These are phyloP conservation scores for Poeciliopsis turneri DNA, from an alignment of 2,797 vertebrate species.

Conservation along the genomic window DNA sequence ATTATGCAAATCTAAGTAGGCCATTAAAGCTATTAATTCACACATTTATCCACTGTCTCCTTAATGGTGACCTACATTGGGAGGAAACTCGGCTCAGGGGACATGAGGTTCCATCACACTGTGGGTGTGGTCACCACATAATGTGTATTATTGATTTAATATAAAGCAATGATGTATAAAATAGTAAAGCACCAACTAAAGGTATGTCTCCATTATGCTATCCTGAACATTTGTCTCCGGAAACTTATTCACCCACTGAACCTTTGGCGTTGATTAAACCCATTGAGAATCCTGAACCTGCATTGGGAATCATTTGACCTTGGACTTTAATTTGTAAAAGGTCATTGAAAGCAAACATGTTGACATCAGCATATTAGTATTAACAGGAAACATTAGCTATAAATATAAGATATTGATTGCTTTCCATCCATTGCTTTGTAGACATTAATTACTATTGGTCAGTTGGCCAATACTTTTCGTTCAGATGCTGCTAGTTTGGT, in stretches of 20 bases:
- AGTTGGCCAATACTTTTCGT: neutral
- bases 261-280: neutral
- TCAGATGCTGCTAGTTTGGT: neutral
- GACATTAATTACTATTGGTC: neutral
- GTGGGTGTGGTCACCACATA: neutral
- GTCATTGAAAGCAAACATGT: neutral
- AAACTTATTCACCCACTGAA: neutral
- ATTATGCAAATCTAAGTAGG: neutral
- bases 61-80: neutral
- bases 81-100: neutral
- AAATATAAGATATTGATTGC: neutral
- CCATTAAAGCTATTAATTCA: neutral
- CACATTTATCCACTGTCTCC: neutral
- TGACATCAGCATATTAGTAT: neutral
- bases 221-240: neutral
- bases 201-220: neutral
- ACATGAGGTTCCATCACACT: neutral
- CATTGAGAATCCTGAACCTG: neutral
- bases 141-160: neutral
- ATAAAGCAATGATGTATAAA: neutral
- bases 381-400: neutral
- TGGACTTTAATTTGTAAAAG: neutral
- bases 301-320: neutral
- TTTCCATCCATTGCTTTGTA: neutral
- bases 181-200: neutral